A percentile compares a stretch with the other conserved stretches of the same genome.
Evolutionary conservation across 1,140 invertebrate genomes (phyloP).

Genomic region (Drosophila prosaltans): DNA sequence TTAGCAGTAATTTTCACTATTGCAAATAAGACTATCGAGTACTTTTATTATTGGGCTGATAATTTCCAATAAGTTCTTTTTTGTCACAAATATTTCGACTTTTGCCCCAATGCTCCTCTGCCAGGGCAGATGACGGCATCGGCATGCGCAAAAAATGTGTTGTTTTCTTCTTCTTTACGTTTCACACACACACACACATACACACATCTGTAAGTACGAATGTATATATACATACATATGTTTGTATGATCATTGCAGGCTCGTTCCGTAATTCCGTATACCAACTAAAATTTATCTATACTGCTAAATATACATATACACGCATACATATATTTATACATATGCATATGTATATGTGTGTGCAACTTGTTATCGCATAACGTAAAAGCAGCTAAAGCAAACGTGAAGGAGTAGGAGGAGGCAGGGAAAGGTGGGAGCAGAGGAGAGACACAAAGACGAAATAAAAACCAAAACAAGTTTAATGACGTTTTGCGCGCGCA

Average conservation of each 20-base stretch:
- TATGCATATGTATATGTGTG: slow-evolving; percentile 43
- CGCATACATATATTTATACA: slow-evolving; percentile 31
- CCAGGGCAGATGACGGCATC: slow-evolving; percentile 65
- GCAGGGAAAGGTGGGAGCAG: background rate
- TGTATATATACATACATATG: slow-evolving; percentile 26
- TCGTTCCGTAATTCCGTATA: slow-evolving; percentile 55
- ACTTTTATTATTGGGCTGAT: too few species aligned
- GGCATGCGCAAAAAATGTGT: slow-evolving; percentile 59
- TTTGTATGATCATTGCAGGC: slow-evolving; percentile 48
- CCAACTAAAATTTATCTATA: slow-evolving; percentile 62
- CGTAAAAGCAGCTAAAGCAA: slow-evolving; percentile 64
- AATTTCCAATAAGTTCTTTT: background rate
- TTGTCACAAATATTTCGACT: background rate
- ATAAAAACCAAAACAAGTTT: slow-evolving; percentile 82
- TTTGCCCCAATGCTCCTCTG: slow-evolving; percentile 39
- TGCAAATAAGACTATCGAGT: too few species aligned
- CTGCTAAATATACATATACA: slow-evolving; percentile 27
- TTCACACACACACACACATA: slow-evolving; percentile 15
- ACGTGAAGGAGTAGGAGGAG: slow-evolving; percentile 19
- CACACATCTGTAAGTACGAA: slow-evolving; percentile 6
- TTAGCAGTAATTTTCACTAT: too few species aligned
- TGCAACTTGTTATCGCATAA: slow-evolving; percentile 80
- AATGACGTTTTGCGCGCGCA: slow-evolving; percentile 81
- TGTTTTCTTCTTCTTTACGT: slow-evolving; percentile 30
- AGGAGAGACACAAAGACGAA: slow-evolving; percentile 42